Conservation (phyloP, 2,113 vertebrate species). For the Protobothrops flavoviridis region DNA sequence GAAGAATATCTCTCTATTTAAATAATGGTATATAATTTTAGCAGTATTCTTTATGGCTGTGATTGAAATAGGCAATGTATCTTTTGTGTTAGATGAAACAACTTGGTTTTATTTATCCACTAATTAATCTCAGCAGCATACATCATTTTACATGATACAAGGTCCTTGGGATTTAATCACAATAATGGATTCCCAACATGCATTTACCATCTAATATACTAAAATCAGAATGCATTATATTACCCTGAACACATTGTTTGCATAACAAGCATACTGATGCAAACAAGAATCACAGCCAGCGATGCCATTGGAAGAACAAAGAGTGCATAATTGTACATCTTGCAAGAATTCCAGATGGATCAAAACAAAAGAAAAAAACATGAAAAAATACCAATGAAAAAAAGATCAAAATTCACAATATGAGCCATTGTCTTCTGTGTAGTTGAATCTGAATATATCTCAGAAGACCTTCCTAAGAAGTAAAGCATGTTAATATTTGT, state of each 20-base stretch:
- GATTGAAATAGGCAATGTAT: slow-evolving; percentile 3
- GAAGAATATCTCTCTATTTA: neutral
- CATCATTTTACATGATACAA: slow-evolving; percentile 15
- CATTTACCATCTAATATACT: neutral
- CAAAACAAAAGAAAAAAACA: neutral
- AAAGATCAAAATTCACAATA: neutral
- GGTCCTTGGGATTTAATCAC: slow-evolving; percentile 23
- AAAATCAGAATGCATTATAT: slow-evolving; percentile 2
- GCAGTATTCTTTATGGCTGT: neutral
- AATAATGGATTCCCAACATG: slow-evolving; percentile 20
- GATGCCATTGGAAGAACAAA: neutral
- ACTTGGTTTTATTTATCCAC: slow-evolving; percentile 3
- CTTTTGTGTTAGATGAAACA: slow-evolving; percentile 7
- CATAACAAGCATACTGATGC: neutral
- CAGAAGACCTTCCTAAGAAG: neutral
- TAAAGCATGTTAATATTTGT: neutral
- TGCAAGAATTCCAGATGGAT: neutral
- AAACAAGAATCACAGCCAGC: neutral
- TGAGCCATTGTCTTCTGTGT: neutral
- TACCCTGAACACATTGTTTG: neutral
- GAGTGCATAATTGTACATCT: neutral
- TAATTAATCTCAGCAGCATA: slow-evolving; percentile 28
- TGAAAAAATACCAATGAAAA: neutral
- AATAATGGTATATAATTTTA: slow-evolving; percentile 4
- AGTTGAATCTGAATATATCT: neutral